A percentile compares a stretch with the other conserved stretches of the same genome.
Conservation (phyloP, 2,797 vertebrate genomes). For the Pantherophis vulpinus region DNA sequence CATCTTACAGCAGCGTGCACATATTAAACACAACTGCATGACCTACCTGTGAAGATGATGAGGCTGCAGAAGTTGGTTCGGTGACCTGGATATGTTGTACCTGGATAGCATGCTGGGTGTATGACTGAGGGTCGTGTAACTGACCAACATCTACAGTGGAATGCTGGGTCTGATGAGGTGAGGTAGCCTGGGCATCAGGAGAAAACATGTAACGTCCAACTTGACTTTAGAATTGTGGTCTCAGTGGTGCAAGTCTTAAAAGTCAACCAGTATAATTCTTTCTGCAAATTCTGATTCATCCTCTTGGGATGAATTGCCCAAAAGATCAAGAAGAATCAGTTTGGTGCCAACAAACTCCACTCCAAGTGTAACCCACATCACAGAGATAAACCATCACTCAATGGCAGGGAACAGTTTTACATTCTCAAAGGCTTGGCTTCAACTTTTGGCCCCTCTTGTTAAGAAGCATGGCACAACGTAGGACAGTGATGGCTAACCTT, state of each 20-base stretch:
- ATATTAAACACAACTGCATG: not conserved
- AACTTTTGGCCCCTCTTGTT: not conserved
- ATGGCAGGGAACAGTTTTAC: not conserved
- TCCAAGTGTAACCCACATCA: not conserved
- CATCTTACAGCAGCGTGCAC: not conserved
- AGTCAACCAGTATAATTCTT: not conserved
- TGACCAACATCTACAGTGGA: conserved; percentile 93
- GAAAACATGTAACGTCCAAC: not conserved
- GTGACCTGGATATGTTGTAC: conserved; percentile 97
- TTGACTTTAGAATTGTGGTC: not conserved
- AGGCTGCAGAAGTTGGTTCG: conserved; percentile 75
- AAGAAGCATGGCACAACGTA: not conserved
- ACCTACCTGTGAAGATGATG: conserved; percentile 79
- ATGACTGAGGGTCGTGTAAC: conserved; percentile 91
- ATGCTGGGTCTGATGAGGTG: conserved; percentile 90
- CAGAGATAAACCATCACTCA: not conserved
- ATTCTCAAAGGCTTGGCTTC: not conserved
- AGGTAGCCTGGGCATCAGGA: conserved; percentile 77
- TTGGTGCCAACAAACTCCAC: not conserved
- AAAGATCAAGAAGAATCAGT: not conserved
- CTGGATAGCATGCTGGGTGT: conserved; percentile 95
- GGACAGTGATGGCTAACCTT: no score
- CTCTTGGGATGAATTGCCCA: not conserved
- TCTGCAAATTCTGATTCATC: not conserved
- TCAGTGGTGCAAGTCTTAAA: not conserved